Percentiles rank a stretch among this genome's conserved stretches.
These are phyloP conservation scores for Brachionus angularis DNA, from an alignment of 1,140 invertebrate species.

Conservation along the genomic window DNA sequence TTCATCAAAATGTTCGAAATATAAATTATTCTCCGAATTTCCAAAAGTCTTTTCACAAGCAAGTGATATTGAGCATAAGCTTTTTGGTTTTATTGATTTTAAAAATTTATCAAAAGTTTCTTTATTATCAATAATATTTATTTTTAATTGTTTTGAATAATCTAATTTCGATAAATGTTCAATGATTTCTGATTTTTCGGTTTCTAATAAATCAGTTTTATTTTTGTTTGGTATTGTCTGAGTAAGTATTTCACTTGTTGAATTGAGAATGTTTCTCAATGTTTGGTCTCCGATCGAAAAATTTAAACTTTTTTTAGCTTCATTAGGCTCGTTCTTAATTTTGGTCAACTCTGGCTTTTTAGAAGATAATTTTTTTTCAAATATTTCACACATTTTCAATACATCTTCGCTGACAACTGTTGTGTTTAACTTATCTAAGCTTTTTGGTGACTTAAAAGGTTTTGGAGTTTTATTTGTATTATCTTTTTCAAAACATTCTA, in stretches of 20 bases:
- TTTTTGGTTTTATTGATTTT: neutral
- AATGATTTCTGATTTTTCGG: constrained; percentile 3
- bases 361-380: constrained; percentile 17
- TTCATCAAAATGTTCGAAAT: constrained; percentile 12
- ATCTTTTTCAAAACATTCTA: constrained; percentile 8
- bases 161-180: neutral
- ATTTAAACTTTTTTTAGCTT: neutral
- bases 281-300: constrained; percentile 31
- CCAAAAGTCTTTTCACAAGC: neutral
- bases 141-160: constrained; percentile 6
- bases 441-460: constrained; percentile 1
- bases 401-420: constrained; percentile 21
- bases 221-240: too few relatives aligned
- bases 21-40: neutral
- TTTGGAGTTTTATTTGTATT: neutral
- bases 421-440: neutral
- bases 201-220: too few relatives aligned
- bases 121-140: neutral
- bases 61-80: neutral
- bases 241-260: neutral
- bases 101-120: neutral
- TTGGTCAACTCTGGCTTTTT: neutral
- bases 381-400: constrained; percentile 6
- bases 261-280: constrained; percentile 6
- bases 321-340: neutral